phyloP scores from a whole-genome alignment of 2,888 invertebrate genomes.

The Pimpla rufipes region DNA sequence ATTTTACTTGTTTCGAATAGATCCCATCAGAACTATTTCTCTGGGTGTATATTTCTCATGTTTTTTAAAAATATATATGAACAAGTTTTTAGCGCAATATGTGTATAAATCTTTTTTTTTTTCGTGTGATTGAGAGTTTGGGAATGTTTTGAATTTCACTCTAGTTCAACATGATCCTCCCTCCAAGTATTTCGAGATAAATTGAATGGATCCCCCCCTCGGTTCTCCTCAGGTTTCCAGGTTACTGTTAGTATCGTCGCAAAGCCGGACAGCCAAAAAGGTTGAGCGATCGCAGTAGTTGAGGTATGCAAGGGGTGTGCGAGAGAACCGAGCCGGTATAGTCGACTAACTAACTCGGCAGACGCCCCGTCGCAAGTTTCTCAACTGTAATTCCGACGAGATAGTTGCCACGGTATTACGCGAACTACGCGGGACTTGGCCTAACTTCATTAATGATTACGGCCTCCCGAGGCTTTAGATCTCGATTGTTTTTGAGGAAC shows the following conservation, averaged over 20 bases:
- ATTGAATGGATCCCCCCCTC: too few relatives aligned
- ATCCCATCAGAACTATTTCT: too few relatives aligned
- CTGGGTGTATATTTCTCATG: too few relatives aligned
- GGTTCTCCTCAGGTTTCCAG: background rate
- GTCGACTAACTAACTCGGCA: slow-evolving; percentile 56
- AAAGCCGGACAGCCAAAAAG: slow-evolving; percentile 10
- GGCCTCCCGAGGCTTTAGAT: slow-evolving; percentile 69
- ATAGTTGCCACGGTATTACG: slow-evolving; percentile 77
- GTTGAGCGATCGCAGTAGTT: slow-evolving; percentile 25
- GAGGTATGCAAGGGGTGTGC: slow-evolving; percentile 21
- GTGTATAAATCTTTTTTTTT: too few relatives aligned
- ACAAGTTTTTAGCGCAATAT: too few relatives aligned
- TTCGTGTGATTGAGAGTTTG: too few relatives aligned
- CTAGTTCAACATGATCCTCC: too few relatives aligned
- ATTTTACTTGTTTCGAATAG: too few relatives aligned
- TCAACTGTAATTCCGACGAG: slow-evolving; percentile 79
- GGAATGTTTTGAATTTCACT: too few relatives aligned
- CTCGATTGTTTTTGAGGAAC: slow-evolving; percentile 75
- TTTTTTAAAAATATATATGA: too few relatives aligned
- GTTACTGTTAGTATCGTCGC: slow-evolving; percentile 21
- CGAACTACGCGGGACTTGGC: slow-evolving; percentile 71
- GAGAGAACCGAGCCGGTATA: slow-evolving; percentile 35
- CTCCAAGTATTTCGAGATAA: too few relatives aligned
- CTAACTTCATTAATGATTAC: slow-evolving; percentile 79
- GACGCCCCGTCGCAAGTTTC: slow-evolving; percentile 72